These are phyloP conservation scores for Pycnonotus jocosus DNA, from an alignment of 2,113 vertebrate species.

Conservation along the genomic window DNA sequence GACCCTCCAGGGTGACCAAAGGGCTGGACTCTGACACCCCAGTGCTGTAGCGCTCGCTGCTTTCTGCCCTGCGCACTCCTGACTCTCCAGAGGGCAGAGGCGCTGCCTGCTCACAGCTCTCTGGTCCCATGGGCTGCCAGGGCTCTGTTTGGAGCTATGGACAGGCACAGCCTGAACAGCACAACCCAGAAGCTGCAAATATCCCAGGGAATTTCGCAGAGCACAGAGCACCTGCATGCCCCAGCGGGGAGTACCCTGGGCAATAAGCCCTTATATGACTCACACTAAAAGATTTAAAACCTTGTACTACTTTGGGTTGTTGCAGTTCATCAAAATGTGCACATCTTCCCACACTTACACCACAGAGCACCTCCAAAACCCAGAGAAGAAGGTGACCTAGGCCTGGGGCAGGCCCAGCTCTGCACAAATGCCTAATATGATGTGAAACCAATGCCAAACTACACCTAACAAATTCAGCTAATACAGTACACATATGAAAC, in stretches of 20 bases:
- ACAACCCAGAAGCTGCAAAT: not conserved
- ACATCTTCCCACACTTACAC: no score
- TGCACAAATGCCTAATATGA: not conserved
- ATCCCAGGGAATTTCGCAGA: not conserved
- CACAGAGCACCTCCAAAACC: not conserved
- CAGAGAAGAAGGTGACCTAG: not conserved
- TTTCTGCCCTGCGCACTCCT: not conserved
- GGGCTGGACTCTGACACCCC: no score
- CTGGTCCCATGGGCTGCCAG: fast-evolving
- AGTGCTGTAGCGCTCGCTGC: not conserved
- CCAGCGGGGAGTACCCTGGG: not conserved
- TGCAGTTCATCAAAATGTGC: not conserved
- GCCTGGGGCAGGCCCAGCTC: not conserved
- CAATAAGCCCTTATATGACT: not conserved
- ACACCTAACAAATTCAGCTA: not conserved
- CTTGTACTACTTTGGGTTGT: not conserved
- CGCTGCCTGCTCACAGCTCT: not conserved
- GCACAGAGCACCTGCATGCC: not conserved
- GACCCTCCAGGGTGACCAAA: no score
- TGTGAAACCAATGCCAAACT: not conserved
- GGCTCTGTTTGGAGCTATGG: fast-evolving
- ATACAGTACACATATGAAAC: not conserved
- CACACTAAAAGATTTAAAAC: not conserved
- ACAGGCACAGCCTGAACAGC: not conserved
- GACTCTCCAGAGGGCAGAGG: not conserved